phyloP scores from a whole-genome alignment of 2,113 vertebrate species.

The Neoarius graeffei region DNA sequence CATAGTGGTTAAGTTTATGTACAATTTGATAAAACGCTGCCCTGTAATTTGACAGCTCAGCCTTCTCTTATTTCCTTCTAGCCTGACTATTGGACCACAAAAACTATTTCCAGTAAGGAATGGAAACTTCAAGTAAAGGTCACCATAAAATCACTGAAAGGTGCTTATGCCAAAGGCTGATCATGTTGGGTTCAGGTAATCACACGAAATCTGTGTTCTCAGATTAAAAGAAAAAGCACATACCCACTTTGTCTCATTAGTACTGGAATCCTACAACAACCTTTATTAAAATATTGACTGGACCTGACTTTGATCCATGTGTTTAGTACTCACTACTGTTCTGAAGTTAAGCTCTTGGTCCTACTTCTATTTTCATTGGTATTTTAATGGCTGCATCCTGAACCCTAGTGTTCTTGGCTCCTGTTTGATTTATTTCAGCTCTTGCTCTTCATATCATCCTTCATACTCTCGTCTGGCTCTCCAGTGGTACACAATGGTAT shows the following conservation, averaged over 20 bases:
- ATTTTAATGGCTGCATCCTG: neutral
- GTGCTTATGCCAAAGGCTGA: neutral
- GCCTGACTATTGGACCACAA: neutral
- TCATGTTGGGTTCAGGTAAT: neutral
- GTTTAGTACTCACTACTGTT: too few relatives aligned
- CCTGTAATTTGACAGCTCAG: neutral
- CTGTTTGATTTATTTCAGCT: too few relatives aligned
- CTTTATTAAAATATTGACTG: neutral
- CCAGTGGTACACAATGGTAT: neutral
- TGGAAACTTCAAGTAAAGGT: slow-evolving; percentile 9
- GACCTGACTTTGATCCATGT: neutral
- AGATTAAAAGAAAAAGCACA: neutral
- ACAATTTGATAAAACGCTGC: neutral
- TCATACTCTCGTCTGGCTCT: neutral
- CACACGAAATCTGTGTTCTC: neutral
- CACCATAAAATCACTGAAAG: neutral
- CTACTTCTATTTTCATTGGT: neutral
- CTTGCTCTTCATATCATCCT: neutral
- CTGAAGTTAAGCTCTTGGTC: neutral
- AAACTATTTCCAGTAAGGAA: neutral
- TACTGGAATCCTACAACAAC: neutral
- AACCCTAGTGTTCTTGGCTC: too few relatives aligned
- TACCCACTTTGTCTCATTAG: neutral
- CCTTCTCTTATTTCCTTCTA: neutral
- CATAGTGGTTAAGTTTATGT: neutral